Percentiles rank a stretch among this genome's conserved stretches.
Evolutionary conservation across 2,797 vertebrate species (phyloP).

Genomic region (Synaphobranchus kaupii): DNA sequence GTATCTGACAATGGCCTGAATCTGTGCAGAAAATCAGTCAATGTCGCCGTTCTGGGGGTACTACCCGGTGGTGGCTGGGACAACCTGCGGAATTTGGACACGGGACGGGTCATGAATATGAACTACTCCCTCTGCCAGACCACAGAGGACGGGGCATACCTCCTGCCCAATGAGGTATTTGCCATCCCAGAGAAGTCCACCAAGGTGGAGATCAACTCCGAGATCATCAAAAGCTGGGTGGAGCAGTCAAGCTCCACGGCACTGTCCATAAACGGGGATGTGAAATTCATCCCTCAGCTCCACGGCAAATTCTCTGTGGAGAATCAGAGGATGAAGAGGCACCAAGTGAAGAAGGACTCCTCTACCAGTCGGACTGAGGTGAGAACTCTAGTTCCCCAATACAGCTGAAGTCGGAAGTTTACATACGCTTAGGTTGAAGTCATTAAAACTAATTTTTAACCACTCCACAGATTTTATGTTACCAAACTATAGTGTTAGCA

Average conservation of each 20-base stretch:
- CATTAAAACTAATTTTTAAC: no score
- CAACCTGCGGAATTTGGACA: slow-evolving; percentile 72
- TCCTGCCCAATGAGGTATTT: slow-evolving; percentile 68
- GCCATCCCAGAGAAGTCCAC: slow-evolving; percentile 70
- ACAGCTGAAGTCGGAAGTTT: no score
- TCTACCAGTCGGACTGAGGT: slow-evolving; percentile 70
- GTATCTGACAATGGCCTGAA: slow-evolving; percentile 37
- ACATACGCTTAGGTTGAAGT: no score
- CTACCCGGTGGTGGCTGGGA: slow-evolving; percentile 75
- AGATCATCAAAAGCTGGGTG: slow-evolving; percentile 70
- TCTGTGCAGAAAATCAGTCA: slow-evolving; percentile 52
- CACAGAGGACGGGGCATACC: slow-evolving; percentile 69
- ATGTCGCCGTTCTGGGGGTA: slow-evolving; percentile 63
- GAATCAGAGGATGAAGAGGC: slow-evolving; percentile 65
- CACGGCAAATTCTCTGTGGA: slow-evolving; percentile 68
- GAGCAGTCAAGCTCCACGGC: slow-evolving; percentile 67
- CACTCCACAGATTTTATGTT: no score
- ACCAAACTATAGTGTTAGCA: no score
- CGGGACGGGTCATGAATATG: slow-evolving; percentile 66
- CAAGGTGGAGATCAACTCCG: slow-evolving; percentile 69
- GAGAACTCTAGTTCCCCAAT: no score
- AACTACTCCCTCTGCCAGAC: slow-evolving; percentile 67
- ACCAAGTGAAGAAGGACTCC: slow-evolving; percentile 65
- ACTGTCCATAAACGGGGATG: slow-evolving; percentile 66
- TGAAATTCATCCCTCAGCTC: slow-evolving; percentile 63